These are phyloP conservation scores for Mesocentrotus franciscanus DNA, from an alignment of 53 echinoderm and acorn worm species.

Conservation along the genomic window DNA sequence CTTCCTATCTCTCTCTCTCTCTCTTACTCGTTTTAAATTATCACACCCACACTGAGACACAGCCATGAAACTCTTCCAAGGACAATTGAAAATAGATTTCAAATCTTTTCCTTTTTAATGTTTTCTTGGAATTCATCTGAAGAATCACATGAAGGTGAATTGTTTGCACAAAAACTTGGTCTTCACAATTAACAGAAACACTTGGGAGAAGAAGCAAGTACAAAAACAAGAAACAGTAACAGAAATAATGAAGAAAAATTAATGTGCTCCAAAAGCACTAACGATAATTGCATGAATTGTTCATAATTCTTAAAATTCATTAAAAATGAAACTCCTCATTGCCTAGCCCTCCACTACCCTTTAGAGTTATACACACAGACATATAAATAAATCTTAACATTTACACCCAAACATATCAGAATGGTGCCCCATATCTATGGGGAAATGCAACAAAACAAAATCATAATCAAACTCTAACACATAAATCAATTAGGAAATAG, in stretches of 20 bases:
- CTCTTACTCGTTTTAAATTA: not conserved
- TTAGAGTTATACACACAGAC: not conserved
- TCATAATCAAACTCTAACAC: not conserved
- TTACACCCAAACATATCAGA: not conserved
- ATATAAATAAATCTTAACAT: not conserved
- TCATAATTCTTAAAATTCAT: not conserved
- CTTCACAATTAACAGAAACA: not conserved
- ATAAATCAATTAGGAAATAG: not conserved
- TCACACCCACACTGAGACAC: not conserved
- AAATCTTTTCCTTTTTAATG: not conserved
- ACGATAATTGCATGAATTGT: not conserved
- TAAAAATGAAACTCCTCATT: not conserved
- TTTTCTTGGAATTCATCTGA: slow-evolving; percentile 4
- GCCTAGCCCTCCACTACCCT: not conserved
- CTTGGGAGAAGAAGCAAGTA: not conserved
- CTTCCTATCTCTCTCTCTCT: not conserved
- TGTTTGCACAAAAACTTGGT: slow-evolving; percentile 42
- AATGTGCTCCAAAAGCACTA: not conserved
- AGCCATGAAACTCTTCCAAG: not conserved
- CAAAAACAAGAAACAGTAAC: not conserved
- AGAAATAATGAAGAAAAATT: not conserved
- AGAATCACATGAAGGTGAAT: not conserved
- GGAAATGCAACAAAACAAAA: not conserved
- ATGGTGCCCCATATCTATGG: not conserved
- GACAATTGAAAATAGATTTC: not conserved